Base-by-base conservation (phyloP, 1,140 invertebrate species). In the Drosophila rufa region DNA sequence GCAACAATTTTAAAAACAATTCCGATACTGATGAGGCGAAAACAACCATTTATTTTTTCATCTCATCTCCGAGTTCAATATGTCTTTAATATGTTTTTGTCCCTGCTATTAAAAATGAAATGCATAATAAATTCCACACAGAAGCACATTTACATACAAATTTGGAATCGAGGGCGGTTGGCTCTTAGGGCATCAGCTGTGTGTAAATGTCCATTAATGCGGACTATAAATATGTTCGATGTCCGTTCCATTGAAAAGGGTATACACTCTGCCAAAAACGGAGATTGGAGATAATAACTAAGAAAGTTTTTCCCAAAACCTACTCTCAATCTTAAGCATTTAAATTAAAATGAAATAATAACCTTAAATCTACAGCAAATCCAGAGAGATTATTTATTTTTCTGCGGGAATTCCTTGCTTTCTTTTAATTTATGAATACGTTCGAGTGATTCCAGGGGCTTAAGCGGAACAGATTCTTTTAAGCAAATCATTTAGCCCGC, bases 61-160 rank as follows among this genome's bases (percentile, higher is more conserved):
- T 42, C 15, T 33, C 48, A 4, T 6, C 19, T 55, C 2, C 1
- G 7, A 55, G 17, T 38, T 15, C 33, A 38, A 55, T 55, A 12
- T 9, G 51, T 38, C 33, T 22, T 27, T 40, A 60, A 60, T 60
- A 46, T 40, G 33, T 40, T 38, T 67, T 67, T 40, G 30, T 42
- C 33, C 12, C 17, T 33, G 53, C 40, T 48, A 66, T 60, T 74
- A 69, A 70, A 59, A 69, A 59, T 51, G 14, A 59, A 74, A 69
- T 43, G 40, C 33, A 59, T 59, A 51, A 74, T 74, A 69, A 74
- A 74, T 59, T 22, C 8, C 42, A 15, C 12, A 17, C 42, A 43
- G 14, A 46, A 66, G 45, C 45, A 67, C 62, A 71, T 71, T 68
- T 56, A 42, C 50, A 67, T 67, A 68, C 42, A 46, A 27, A 51